Evolutionary conservation across 2,113 vertebrate genomes (phyloP).

Genomic region (Petromus typicus): DNA sequence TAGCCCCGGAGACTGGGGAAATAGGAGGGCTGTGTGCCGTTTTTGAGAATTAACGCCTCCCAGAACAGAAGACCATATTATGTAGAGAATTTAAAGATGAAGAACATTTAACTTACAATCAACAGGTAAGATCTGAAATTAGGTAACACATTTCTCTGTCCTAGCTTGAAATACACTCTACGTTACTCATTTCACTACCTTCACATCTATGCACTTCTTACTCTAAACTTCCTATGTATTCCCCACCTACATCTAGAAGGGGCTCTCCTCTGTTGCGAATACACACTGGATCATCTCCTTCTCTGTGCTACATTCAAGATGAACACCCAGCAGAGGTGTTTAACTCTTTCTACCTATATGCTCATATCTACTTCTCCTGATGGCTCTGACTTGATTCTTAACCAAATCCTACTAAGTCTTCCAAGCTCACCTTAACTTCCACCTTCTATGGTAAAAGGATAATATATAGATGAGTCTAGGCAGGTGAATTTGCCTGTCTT

Average conservation of each 20-base stretch:
- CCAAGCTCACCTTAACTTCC: not conserved
- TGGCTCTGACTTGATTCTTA: not conserved
- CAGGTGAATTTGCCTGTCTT: not conserved
- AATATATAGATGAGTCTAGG: not conserved
- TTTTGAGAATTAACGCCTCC: slow-evolving; percentile 5
- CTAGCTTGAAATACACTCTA: not conserved
- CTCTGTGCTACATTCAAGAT: not conserved
- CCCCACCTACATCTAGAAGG: not conserved
- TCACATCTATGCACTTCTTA: not conserved
- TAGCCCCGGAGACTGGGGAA: not conserved
- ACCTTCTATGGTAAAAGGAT: not conserved
- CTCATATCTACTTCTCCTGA: not conserved
- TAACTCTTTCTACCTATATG: not conserved
- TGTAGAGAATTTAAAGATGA: not conserved
- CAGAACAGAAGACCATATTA: not conserved
- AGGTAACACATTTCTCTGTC: not conserved
- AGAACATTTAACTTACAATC: not conserved
- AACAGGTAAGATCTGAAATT: not conserved
- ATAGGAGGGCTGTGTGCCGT: not conserved
- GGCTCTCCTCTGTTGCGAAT: not conserved
- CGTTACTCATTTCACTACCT: not conserved
- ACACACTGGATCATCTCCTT: not conserved
- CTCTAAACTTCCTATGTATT: not conserved
- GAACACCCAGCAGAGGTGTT: not conserved
- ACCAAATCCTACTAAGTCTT: not conserved